Evolutionary conservation across 2,113 vertebrate species (phyloP).

Genomic region (Rutilus rutilus): DNA sequence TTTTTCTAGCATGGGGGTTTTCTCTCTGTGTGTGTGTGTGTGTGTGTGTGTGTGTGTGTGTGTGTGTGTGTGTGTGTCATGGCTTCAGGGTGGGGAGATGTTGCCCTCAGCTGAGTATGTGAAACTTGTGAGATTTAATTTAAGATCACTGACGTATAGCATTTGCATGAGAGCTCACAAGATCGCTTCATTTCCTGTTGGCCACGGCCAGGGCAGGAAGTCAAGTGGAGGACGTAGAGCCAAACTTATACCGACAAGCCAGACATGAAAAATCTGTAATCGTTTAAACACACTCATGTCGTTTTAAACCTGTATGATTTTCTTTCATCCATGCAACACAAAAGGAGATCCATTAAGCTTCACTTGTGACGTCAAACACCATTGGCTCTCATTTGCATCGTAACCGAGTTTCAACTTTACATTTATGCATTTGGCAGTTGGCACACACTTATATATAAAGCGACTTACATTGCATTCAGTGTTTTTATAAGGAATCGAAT

Average conservation of each 20-base stretch:
- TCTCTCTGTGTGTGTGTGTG: neutral
- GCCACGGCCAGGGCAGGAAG: conserved; percentile 73
- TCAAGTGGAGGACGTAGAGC: conserved; percentile 15
- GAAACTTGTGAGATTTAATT: conserved; percentile 78
- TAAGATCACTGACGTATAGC: conserved; percentile 75
- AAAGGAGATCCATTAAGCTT: neutral
- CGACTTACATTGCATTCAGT: no score
- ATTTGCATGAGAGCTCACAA: conserved; percentile 76
- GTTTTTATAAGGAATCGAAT: no score
- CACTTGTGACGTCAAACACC: neutral
- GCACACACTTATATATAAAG: no score
- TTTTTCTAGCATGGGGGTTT: conserved; percentile 64
- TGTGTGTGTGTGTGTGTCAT: conserved; percentile 40
- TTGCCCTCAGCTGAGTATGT: conserved; percentile 73
- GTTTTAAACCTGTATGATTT: neutral
- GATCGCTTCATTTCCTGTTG: conserved; percentile 81
- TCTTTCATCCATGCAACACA: neutral
- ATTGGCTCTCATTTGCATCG: neutral
- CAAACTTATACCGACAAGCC: neutral
- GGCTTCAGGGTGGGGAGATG: conserved; percentile 75
- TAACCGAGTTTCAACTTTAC: no score
- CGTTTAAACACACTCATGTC: neutral
- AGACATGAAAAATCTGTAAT: neutral
- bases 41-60: conserved; percentile 6
- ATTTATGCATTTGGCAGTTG: no score